phyloP scores from a whole-genome alignment of 2,888 invertebrate genomes.

The Paralinhomoeus sp. region DNA sequence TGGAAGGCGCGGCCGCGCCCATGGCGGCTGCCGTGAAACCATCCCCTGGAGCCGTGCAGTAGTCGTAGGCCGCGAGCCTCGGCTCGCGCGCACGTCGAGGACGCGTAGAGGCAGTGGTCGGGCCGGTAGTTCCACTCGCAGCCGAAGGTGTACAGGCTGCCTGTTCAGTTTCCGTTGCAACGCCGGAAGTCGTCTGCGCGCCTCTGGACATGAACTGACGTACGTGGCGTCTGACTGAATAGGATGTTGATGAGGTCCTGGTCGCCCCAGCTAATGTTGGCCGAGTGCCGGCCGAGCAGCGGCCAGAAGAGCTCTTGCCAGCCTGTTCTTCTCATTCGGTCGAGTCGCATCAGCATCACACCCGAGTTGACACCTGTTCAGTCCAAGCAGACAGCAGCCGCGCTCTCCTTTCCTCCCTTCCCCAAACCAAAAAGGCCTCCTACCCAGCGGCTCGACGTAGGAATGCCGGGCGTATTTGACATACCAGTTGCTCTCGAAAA shows the following conservation, averaged over 20 bases:
- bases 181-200: neutral
- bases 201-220: constrained; percentile 5
- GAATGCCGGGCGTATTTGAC: constrained; percentile 84
- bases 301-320: constrained; percentile 65
- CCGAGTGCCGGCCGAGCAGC: constrained; percentile 57
- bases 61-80: constrained; percentile 50
- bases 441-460: constrained; percentile 61
- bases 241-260: constrained; percentile 81
- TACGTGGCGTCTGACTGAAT: constrained; percentile 56
- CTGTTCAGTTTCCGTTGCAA: constrained; percentile 29
- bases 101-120: constrained; percentile 82
- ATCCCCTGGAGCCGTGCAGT: constrained; percentile 63
- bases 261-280: constrained; percentile 84
- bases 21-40: too few relatives aligned
- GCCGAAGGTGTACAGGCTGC: constrained; percentile 50
- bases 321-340: constrained; percentile 57
- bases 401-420: neutral
- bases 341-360: constrained; percentile 89
- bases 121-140: constrained; percentile 77
- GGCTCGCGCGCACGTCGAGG: constrained; percentile 50
- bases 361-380: constrained; percentile 63
- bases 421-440: constrained; percentile 5
- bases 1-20: too few relatives aligned
- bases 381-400: neutral
- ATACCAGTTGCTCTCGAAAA: constrained; percentile 77